A percentile compares a stretch with the other conserved stretches of the same genome.
These are phyloP conservation scores for Armadillidium nasatum DNA, from an alignment of 1,140 invertebrate genomes.

Conservation along the genomic window DNA sequence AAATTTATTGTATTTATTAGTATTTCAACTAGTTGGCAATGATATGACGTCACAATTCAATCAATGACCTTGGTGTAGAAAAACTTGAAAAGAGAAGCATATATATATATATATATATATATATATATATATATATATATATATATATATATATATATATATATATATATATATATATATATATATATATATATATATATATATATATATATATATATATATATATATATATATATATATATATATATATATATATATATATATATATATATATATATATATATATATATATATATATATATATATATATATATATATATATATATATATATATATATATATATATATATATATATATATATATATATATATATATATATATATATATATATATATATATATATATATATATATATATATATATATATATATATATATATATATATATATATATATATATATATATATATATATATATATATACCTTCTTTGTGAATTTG, in stretches of 20 bases:
- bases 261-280: neutral
- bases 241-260: too few species aligned
- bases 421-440: neutral
- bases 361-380: neutral
- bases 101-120: neutral
- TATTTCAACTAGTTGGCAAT: neutral
- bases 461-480: neutral
- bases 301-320: neutral
- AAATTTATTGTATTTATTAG: too few species aligned
- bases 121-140: neutral
- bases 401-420: neutral
- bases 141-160: neutral
- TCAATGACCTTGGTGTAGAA: neutral
- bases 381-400: neutral
- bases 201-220: too few species aligned
- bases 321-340: neutral
- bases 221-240: too few species aligned
- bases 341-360: neutral
- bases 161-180: neutral
- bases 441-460: neutral
- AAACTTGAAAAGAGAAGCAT: neutral
- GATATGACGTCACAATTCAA: neutral
- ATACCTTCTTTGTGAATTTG: too few species aligned
- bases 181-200: neutral
- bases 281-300: neutral